Base-by-base conservation (phyloP, 30 jellyfish, hydroid and myxozoan genomes). In the Mastigias papua region DNA sequence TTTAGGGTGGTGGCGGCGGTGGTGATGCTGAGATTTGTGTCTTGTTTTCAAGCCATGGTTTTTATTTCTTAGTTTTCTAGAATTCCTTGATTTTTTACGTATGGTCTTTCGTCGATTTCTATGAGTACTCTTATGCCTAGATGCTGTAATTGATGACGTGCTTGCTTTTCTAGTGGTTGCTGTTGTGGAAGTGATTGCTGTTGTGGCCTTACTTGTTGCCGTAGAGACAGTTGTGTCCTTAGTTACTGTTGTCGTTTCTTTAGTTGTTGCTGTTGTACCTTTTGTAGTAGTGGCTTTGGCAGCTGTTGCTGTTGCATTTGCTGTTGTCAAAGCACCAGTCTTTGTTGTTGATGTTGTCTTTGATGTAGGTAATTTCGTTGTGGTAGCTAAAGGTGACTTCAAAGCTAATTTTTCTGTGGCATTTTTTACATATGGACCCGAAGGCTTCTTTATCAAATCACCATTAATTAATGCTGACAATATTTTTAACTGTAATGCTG, bases 281-380 rank as follows among this genome's bases (percentile, higher is more conserved):
- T 35, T 42, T 8, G 90, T 37, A 6, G 61, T n/a, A 17, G 90
- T n/a, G 23, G 54, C 35, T 2, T 16, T 64, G 13, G 48, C 42
- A 10, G 60, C 34, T 46, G 35, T 79, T 0, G 90, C 37, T 63
- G 81, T 26, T 31, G 75, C 7, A 1, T 25, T n/a, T 16, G 80
- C 33, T 46, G 70, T 61, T 13, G 80, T 8, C 25, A 58, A 51
- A 19, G 90, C 34, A 79, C 21, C 63, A 2, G 58, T 0, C 35
- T n/a, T 46, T 61, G 82, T 60, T 21, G 89, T 57, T 8, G 90
- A 19, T n/a, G 58, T 46, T 19, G 69, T 63, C 21, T 31, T 57
- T 32, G 57, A 46, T 54, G 86, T 77, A 0, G 78, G 19, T 22
- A 32, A 21, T 34, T 58, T 61, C 20, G 69, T 72, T 30, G 34